Evolutionary conservation across 2,888 invertebrate genomes (phyloP).

Genomic region (Merodon equestris): DNA sequence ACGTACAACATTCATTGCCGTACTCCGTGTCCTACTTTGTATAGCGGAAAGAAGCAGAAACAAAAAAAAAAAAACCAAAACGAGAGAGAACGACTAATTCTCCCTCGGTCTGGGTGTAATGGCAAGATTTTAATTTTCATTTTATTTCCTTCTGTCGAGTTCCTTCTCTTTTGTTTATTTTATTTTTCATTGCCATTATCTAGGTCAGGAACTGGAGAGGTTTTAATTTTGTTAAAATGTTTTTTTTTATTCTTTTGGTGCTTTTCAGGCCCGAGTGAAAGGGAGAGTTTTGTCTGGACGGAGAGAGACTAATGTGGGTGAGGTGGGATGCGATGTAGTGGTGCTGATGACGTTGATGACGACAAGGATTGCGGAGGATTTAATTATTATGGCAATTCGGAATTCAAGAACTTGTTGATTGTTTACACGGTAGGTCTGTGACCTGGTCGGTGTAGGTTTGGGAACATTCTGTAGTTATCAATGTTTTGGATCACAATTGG

Average conservation of each 20-base stretch:
- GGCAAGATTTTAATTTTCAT: conserved; percentile 67
- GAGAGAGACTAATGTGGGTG: too few species aligned
- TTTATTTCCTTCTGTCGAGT: conserved; percentile 58
- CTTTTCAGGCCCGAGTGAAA: not conserved
- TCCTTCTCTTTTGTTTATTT: conserved; percentile 63
- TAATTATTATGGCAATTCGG: not conserved
- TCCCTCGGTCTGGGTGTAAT: conserved; percentile 62
- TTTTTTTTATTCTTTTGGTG: not conserved
- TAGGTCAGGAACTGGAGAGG: conserved; percentile 67
- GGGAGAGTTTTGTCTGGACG: not conserved
- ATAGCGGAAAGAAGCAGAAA: not conserved
- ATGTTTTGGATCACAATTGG: too few species aligned
- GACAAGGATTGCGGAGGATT: conserved; percentile 6
- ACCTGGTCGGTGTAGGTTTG: too few species aligned
- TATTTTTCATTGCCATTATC: conserved; percentile 63
- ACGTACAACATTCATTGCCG: not conserved
- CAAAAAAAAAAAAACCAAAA: too few species aligned
- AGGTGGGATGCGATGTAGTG: too few species aligned
- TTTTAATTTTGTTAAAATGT: conserved; percentile 62
- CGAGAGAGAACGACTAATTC: conserved; percentile 56
- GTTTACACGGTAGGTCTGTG: too few species aligned
- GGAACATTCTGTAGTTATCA: too few species aligned
- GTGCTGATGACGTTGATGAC: not conserved
- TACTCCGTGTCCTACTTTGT: conserved; percentile 55
- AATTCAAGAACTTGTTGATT: not conserved